A percentile compares a stretch with the other conserved stretches of the same genome.
phyloP scores from a whole-genome alignment of 2,888 invertebrate species.

The Malachius bipustulatus region DNA sequence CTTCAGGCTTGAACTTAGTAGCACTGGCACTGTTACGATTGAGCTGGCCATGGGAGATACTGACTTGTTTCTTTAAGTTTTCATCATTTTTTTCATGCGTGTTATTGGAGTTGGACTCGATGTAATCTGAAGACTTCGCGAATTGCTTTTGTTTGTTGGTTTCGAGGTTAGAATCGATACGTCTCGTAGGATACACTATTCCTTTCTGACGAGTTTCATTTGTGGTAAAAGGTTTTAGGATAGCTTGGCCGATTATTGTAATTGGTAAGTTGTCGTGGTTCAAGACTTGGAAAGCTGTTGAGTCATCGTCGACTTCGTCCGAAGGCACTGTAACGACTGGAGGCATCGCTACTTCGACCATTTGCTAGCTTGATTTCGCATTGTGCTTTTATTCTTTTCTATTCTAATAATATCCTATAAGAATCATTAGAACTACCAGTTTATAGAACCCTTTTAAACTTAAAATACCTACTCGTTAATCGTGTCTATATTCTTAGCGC shows the following conservation, averaged over 20 bases:
- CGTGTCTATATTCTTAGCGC: too few relatives aligned
- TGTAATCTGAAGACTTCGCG: conserved; percentile 32
- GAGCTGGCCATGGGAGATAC: conserved; percentile 38
- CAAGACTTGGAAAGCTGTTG: conserved; percentile 35
- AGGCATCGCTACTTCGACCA: conserved; percentile 21
- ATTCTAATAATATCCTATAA: too few relatives aligned
- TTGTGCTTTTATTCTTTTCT: too few relatives aligned
- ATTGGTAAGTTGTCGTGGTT: conserved; percentile 36
- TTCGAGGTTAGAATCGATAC: conserved; percentile 30
- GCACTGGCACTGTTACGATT: conserved; percentile 29
- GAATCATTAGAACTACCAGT: too few relatives aligned
- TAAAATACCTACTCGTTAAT: too few relatives aligned
- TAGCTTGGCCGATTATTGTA: conserved; percentile 30
- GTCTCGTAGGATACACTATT: conserved; percentile 43
- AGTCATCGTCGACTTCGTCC: conserved; percentile 27
- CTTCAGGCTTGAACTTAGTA: conserved; percentile 30
- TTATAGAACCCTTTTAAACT: too few relatives aligned
- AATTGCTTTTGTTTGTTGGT: conserved; percentile 29
- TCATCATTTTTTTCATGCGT: conserved; percentile 26
- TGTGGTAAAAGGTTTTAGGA: conserved; percentile 34
- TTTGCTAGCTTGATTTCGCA: too few relatives aligned
- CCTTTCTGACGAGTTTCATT: conserved; percentile 35
- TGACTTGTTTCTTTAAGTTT: conserved; percentile 31
- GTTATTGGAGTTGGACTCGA: conserved; percentile 19
- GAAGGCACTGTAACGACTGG: conserved; percentile 27